phyloP scores from a whole-genome alignment of 2,888 invertebrate genomes.

The Allolobophora icterica region DNA sequence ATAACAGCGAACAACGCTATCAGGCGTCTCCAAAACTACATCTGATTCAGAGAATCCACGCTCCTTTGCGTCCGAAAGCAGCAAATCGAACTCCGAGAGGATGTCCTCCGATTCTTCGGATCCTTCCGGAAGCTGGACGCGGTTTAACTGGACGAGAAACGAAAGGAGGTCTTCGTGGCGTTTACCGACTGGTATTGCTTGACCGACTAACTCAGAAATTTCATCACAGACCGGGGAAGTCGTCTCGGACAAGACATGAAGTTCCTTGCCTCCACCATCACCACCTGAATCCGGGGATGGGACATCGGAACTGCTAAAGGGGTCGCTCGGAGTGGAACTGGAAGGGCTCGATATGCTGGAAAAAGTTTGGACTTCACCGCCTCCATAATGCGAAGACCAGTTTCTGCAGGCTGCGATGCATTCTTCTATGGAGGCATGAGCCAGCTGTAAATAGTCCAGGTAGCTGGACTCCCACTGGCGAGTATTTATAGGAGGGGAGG shows the following conservation, averaged over 20 bases:
- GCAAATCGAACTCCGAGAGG: slow-evolving; percentile 43
- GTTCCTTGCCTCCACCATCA: slow-evolving; percentile 12
- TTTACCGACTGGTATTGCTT: neutral
- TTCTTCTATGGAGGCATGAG: slow-evolving; percentile 78
- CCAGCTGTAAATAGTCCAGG: slow-evolving; percentile 79
- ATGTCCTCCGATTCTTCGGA: slow-evolving; percentile 43
- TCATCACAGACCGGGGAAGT: slow-evolving; percentile 46
- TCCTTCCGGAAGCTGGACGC: slow-evolving; percentile 53
- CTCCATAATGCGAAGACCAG: slow-evolving; percentile 84
- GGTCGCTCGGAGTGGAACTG: neutral
- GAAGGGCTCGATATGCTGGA: slow-evolving; percentile 11
- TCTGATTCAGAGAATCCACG: neutral
- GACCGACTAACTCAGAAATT: slow-evolving; percentile 31
- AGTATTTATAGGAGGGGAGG: slow-evolving; percentile 47
- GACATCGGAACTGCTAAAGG: neutral
- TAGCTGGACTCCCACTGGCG: slow-evolving; percentile 57
- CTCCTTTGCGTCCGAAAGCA: neutral
- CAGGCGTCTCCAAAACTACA: too few species aligned
- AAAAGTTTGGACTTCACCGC: slow-evolving; percentile 51
- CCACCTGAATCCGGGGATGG: neutral
- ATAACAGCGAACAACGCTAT: neutral
- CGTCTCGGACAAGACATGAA: neutral
- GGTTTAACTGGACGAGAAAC: slow-evolving; percentile 55
- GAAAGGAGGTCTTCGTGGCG: slow-evolving; percentile 50
- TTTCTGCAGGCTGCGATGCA: slow-evolving; percentile 77